These are phyloP conservation scores for Lasioglossum leucozonium DNA, from an alignment of 2,888 invertebrate species.

Conservation along the genomic window DNA sequence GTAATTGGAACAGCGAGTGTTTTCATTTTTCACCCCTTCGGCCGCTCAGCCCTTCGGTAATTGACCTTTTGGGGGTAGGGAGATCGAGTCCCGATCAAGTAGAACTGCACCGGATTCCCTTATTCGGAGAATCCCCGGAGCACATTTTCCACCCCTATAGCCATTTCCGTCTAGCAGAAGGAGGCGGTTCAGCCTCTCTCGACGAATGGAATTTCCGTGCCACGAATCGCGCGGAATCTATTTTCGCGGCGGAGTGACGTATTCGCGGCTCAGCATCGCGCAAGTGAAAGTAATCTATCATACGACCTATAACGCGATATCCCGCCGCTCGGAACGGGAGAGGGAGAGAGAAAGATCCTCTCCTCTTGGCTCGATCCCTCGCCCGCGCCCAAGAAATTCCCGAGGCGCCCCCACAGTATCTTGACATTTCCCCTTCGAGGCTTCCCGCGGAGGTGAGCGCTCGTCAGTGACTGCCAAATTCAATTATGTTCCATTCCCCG, in stretches of 20 bases:
- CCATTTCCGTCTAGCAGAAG: constrained; percentile 38
- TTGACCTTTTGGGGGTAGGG: constrained; percentile 17
- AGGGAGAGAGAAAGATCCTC: constrained; percentile 2
- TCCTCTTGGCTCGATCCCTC: constrained; percentile 21
- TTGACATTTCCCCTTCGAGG: constrained; percentile 3
- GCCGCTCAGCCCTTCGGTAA: constrained; percentile 14
- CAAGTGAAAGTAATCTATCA: constrained; percentile 68
- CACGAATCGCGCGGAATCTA: constrained; percentile 78
- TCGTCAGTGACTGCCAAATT: constrained; percentile 7
- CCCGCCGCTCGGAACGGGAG: constrained; percentile 31
- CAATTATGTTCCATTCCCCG: constrained; percentile 4
- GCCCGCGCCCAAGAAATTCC: constrained; percentile 25
- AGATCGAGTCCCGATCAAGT: constrained; percentile 16
- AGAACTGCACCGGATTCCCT: constrained; percentile 34
- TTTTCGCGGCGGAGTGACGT: constrained; percentile 71
- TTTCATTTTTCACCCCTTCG: not conserved
- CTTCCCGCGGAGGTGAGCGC: not conserved
- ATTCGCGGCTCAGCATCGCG: constrained; percentile 59
- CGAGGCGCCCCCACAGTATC: too few species aligned
- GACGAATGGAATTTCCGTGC: constrained; percentile 78
- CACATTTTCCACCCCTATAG: constrained; percentile 15
- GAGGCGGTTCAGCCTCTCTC: constrained; percentile 24
- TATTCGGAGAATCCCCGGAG: constrained; percentile 36
- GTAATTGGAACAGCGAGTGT: not conserved
- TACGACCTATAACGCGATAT: constrained; percentile 56